Conservation (phyloP, 1,140 invertebrate genomes). For the Gonioctena quinquepunctata region DNA sequence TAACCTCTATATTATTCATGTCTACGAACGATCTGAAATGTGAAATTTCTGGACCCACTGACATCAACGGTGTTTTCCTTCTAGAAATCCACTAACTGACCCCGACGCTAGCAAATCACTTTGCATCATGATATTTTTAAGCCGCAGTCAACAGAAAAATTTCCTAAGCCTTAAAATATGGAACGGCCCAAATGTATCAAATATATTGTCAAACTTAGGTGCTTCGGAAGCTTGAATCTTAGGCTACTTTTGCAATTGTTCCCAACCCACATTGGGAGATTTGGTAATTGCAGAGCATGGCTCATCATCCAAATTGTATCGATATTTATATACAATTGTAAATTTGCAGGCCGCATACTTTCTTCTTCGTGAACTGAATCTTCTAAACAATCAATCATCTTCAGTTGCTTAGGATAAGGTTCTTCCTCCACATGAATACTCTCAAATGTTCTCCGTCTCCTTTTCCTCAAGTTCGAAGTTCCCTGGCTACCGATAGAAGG, state of each 20-base stretch:
- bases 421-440: neutral
- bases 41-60: slow-evolving; percentile 37
- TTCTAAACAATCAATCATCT: neutral
- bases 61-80: slow-evolving; percentile 43
- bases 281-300: slow-evolving; percentile 11
- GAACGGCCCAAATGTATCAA: slow-evolving; percentile 50
- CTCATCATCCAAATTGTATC: slow-evolving; percentile 20
- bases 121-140: slow-evolving; percentile 47
- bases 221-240: neutral
- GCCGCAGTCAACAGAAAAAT: slow-evolving; percentile 48
- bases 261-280: slow-evolving; percentile 2
- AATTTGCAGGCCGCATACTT: slow-evolving; percentile 5
- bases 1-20: slow-evolving; percentile 24
- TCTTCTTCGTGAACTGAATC: neutral
- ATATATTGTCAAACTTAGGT: slow-evolving; percentile 28
- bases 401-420: neutral
- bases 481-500: neutral
- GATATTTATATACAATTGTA: slow-evolving; percentile 14
- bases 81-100: slow-evolving; percentile 46
- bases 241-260: neutral
- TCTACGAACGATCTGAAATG: slow-evolving; percentile 31
- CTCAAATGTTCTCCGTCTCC: neutral
- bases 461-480: neutral
- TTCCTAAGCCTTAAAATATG: slow-evolving; percentile 53
- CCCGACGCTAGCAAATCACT: slow-evolving; percentile 44